Evolutionary conservation across 2,113 vertebrate species (phyloP), one percentile per base, ranked within the genome.

Genomic region (Datnioides undecimradiatus): DNA sequence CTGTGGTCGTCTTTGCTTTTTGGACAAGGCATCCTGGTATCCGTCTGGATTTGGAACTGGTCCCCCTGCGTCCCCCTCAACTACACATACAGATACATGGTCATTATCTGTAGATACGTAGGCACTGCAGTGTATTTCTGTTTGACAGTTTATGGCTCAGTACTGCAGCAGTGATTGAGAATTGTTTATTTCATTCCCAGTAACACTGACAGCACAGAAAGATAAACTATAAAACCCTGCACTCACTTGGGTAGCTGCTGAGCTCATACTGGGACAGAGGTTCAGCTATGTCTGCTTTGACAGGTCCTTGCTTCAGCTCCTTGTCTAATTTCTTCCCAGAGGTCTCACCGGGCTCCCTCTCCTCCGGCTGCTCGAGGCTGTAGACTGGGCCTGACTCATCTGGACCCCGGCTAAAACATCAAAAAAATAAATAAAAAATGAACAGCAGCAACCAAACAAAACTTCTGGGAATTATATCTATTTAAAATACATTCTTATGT

Each of bases 1-100:
- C 89, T 96, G 94, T 40, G 97, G 94, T 27, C 97, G 97, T n/a
- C 97, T 94, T 79, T 98, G 97, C 65, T 99, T 99, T 93, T 98
- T 99, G 40, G 95, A 96, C 68, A 99, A 91, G 60, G 96, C 95
- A 41, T 99, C 97, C 46, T 97, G 97, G 90, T 97, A 97, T 29
- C 96, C 96, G 85, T 98, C 97, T 0, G 95, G 66, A 93, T 91
- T 83, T 78, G 84, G 36, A 91, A 94, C 65, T 1, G 90, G 76
- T 27, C 80, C 92, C 34, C 91, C 94, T 2, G 94, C 51, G 31
- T 98, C 97, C 4, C 82, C 92, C 57, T 98, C 97, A 71, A 97
- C 97, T 73, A 91, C 1, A 60, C 79, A 46, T 66, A 71, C 8
- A 87, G 27, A 3, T 10, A 59, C 13, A 6, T n/a, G n/a, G 14